Conservation (phyloP, 2,797 vertebrate species). For the Sebastes alutus region DNA sequence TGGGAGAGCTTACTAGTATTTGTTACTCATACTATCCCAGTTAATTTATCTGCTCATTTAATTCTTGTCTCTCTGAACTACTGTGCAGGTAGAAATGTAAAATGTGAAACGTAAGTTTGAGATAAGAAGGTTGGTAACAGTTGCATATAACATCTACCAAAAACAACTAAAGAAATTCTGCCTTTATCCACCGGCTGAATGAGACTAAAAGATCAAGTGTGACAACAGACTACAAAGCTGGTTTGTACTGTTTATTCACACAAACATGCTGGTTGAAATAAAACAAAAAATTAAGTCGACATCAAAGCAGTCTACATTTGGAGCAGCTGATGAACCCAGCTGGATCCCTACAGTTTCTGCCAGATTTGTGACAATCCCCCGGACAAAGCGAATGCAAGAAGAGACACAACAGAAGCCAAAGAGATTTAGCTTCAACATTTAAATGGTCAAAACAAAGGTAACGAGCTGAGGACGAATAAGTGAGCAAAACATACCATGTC, state of each 20-base stretch:
- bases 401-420: not conserved
- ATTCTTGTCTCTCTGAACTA: not conserved
- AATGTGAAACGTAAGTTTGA: not conserved
- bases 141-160: not conserved
- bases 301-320: conserved; percentile 3
- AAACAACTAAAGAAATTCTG: not conserved
- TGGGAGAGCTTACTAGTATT: not conserved
- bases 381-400: not conserved
- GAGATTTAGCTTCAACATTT: not conserved
- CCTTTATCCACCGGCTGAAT: not conserved
- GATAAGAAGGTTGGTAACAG: not conserved
- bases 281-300: conserved; percentile 12
- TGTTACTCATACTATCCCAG: not conserved
- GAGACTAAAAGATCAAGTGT: not conserved
- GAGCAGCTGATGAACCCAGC: conserved; percentile 5
- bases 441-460: not conserved
- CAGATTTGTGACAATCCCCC: not conserved
- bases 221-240: not conserved
- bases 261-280: not conserved
- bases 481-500: not conserved
- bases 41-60: not conserved
- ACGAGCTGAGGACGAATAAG: not conserved
- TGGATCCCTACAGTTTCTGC: not conserved
- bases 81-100: not conserved
- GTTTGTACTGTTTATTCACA: conserved; percentile 1